Evolutionary conservation across 64 coral and sea anemone genomes (phyloP), one percentile per base, ranked within the genome.

Genomic region (Actinia equina): DNA sequence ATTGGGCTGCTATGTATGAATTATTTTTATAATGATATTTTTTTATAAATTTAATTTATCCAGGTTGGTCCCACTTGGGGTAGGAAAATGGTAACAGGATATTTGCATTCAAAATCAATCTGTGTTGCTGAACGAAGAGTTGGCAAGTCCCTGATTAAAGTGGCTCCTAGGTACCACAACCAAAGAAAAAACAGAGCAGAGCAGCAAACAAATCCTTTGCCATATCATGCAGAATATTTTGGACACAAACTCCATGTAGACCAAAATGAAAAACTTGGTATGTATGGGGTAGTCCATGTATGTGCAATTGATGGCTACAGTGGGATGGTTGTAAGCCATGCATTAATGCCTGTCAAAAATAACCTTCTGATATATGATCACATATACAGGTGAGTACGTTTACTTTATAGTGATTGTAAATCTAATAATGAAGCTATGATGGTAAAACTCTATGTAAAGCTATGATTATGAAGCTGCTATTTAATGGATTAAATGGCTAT

Each of bases 161-260:
- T 41, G 3, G 51, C 62, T 10, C 85, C 85, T 78, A 5, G 1
- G 2, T 78, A 78, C 44, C 76, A 78, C 30, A 30, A 78, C 5
- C 76, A 78, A 78, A 74, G 69, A 23, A 12, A 12, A 12, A 74
- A 5, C 6, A 86, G n/a, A 2, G 22, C 84, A 17, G 84, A 16
- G 16, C 13, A 52, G 18, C 15, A 14, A 71, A 86, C 61, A 52
- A 86, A 86, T 10, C 85, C 85, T 4, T 13, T 86, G 1, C 85
- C 85, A 1, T 86, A 86, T 19, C 5, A 86, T 74, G 85, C 85
- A n/a, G 42, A 86, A 17, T 86, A 86, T 44, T 86, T 86, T 86
- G 85, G 85, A 1, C 85, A 86, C 45, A 86, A 86, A n/a, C 0
- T 86, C 0, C 85, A 86, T 25, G 8, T 86, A 19, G 85, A 86